Percentiles rank a stretch among this genome's conserved stretches.
Conservation (phyloP, 2,797 vertebrate species). For the Leontocebus nigricollis region DNA sequence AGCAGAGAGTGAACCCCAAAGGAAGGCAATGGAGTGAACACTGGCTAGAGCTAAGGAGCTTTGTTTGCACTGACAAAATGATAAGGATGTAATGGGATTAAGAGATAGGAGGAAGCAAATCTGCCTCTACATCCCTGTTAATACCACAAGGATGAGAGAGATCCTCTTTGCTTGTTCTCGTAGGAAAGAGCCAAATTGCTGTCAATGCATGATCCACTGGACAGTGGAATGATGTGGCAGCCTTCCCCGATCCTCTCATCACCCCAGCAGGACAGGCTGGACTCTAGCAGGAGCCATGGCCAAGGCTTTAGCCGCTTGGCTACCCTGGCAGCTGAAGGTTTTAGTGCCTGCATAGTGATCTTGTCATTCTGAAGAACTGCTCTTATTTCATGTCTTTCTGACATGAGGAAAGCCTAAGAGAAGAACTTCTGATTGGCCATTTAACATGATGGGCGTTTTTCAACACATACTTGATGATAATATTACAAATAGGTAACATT, state of each 20-base stretch:
- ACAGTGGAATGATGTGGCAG: rapidly evolving
- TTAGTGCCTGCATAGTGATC: not conserved
- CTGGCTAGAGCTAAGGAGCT: not conserved
- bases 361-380: not conserved
- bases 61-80: not conserved
- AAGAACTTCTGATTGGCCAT: not conserved
- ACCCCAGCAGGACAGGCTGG: not conserved
- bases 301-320: not conserved
- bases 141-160: not conserved
- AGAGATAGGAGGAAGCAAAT: not conserved
- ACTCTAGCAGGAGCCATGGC: not conserved
- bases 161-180: not conserved
- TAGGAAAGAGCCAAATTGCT: not conserved
- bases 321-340: not conserved
- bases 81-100: not conserved
- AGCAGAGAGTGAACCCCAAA: not conserved
- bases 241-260: not conserved
- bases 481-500: not conserved
- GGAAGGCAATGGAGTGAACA: not conserved
- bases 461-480: not conserved
- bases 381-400: not conserved
- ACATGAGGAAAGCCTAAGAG: not conserved
- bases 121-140: not conserved
- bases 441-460: not conserved
- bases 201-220: rapidly evolving